Evolutionary conservation across 2,888 invertebrate species (phyloP), one percentile per base, ranked within the genome.

Genomic region (Endotricha flammealis): DNA sequence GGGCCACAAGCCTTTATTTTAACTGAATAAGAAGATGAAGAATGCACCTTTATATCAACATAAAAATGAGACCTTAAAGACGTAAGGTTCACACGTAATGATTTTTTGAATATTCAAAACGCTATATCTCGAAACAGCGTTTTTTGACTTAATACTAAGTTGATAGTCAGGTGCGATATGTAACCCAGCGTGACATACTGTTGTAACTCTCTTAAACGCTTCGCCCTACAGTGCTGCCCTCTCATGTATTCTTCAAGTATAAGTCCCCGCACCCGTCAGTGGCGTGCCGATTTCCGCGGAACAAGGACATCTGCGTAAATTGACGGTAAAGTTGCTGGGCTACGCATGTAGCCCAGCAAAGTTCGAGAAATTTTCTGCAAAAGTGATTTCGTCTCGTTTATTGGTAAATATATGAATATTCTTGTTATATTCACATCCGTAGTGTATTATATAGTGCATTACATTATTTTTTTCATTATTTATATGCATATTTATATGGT

Each of bases 241-340:
- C 13, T 11, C 22, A 10, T 32, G 22, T 32, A 32, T 32, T 32
- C 32, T 12, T 23, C 13, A n/a, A 11, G 14, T 17, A 22, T 8
- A 3, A 10, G 8, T 20, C 24, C 13, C 4, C 22, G 17, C 32
- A 9, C 11, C 32, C 20, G 22, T 17, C 30, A 20, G 30, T 30
- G 12, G 16, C 3, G 16, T 30, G 32, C 22, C 32, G 32, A 32
- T 12, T 22, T 9, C 32, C 32, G 32, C 22, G 24, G 22, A 10
- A 22, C 32, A 32, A 9, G 32, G 32, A 20, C 20, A n/a, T n/a
- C 11, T 32, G 20, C 17, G 32, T 11, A 32, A 20, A 20, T 20
- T 11, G 20, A 7, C 13, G 3, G 2, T 32, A 9, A 32, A 32
- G 22, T 4, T 11, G 20, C 22, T 32, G 20, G 32, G 29, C 29